A percentile compares a stretch with the other conserved stretches of the same genome.
These are phyloP conservation scores for Drosophila tanythrix DNA, from an alignment of 2,888 invertebrate species.

Conservation along the genomic window DNA sequence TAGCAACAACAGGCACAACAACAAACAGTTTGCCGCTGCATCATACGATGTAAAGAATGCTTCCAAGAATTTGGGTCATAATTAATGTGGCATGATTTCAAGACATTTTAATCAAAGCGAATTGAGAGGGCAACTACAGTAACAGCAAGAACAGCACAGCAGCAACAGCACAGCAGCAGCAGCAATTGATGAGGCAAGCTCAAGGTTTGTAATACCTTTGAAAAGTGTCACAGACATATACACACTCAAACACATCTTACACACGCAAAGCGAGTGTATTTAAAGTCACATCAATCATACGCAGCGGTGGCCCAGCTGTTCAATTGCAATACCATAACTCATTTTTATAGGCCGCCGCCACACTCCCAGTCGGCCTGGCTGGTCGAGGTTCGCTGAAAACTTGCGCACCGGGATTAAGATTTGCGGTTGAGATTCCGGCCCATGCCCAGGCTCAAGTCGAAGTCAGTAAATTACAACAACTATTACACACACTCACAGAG, in stretches of 20 bases:
- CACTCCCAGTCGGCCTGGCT: constrained; percentile 42
- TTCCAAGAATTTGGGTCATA: constrained; percentile 85
- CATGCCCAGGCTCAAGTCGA: constrained; percentile 50
- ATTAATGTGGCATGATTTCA: constrained; percentile 85
- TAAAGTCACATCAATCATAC: constrained; percentile 81
- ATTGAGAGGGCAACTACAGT: constrained; percentile 53
- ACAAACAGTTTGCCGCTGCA: constrained; percentile 73
- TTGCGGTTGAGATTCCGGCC: constrained; percentile 74
- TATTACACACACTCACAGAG: constrained; percentile 63
- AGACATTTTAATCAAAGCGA: constrained; percentile 77
- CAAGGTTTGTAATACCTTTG: constrained; percentile 53
- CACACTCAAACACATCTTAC: neutral
- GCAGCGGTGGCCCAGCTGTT: constrained; percentile 81
- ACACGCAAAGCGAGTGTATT: constrained; percentile 47
- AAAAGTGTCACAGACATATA: constrained; percentile 53
- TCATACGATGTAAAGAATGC: constrained; percentile 78
- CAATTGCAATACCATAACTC: constrained; percentile 80
- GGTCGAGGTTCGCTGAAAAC: constrained; percentile 77
- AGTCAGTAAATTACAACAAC: constrained; percentile 81
- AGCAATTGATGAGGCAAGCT: constrained; percentile 30
- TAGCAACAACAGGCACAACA: constrained; percentile 38
- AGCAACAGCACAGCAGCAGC: constrained; percentile 3
- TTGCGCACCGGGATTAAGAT: constrained; percentile 82
- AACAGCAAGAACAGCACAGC: constrained; percentile 10
- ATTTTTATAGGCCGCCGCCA: constrained; percentile 77